phyloP scores from a whole-genome alignment of 2,888 invertebrate species.

The Oligia strigilis region DNA sequence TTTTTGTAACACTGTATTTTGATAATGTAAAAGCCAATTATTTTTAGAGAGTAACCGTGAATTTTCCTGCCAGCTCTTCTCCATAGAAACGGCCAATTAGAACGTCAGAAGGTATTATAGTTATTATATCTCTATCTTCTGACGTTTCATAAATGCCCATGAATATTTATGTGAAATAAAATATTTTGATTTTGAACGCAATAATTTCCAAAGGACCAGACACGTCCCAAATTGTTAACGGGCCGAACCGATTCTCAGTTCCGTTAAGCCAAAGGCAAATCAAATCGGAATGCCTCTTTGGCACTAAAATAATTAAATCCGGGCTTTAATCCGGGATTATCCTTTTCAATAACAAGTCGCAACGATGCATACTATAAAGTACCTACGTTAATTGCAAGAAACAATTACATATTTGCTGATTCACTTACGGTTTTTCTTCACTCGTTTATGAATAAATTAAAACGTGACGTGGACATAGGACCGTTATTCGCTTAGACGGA shows the following conservation, averaged over 20 bases:
- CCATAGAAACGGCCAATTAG: not conserved
- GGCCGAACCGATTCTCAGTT: constrained; percentile 8
- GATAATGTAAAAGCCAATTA: not conserved
- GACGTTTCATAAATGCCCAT: not conserved
- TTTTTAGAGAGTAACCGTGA: not conserved
- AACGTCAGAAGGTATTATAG: not conserved
- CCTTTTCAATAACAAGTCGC: not conserved
- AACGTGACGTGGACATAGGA: not conserved
- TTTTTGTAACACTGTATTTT: not conserved
- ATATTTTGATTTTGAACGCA: not conserved
- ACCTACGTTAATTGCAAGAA: not conserved
- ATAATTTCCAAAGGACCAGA: constrained; percentile 7
- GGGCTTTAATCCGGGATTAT: constrained; percentile 3
- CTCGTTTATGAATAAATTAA: not conserved
- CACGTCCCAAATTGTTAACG: not conserved
- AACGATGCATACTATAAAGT: not conserved
- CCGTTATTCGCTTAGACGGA: not conserved
- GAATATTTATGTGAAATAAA: too few species aligned
- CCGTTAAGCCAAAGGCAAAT: constrained; percentile 14
- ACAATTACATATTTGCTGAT: not conserved
- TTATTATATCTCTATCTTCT: not conserved
- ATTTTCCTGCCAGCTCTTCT: not conserved
- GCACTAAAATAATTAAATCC: constrained; percentile 42
- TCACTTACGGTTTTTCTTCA: not conserved
- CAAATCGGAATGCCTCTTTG: constrained; percentile 12